Conservation (phyloP, 2,797 vertebrate species). For the Remorina albescens region DNA sequence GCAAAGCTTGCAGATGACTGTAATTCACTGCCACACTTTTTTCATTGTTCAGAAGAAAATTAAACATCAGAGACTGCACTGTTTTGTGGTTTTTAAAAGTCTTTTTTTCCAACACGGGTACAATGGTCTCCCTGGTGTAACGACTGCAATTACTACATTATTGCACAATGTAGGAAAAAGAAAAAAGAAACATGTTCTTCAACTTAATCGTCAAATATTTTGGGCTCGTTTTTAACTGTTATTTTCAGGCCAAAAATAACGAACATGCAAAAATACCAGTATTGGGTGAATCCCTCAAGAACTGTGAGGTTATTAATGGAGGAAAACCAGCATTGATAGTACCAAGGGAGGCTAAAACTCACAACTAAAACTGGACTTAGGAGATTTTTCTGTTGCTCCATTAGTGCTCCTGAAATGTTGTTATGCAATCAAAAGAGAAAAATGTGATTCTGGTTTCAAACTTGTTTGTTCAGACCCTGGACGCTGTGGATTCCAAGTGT, state of each 20-base stretch:
- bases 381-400: too few relatives aligned
- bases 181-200: background rate
- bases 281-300: background rate
- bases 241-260: background rate
- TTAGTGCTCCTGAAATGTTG: background rate
- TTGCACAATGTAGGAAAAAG: background rate
- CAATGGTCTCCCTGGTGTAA: background rate
- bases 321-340: background rate
- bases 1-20: too few relatives aligned
- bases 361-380: too few relatives aligned
- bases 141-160: background rate
- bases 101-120: background rate
- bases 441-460: background rate
- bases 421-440: background rate
- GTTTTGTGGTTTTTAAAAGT: too few relatives aligned
- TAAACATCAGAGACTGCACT: background rate
- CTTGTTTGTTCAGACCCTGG: background rate
- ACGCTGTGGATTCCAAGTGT: slow-evolving; percentile 6
- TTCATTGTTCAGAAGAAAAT: background rate
- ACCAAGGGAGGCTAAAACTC: background rate
- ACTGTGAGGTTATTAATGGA: background rate
- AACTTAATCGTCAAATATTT: background rate
- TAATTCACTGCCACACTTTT: too few relatives aligned
- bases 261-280: background rate
- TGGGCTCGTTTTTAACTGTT: background rate